Percentiles rank a stretch among this genome's conserved stretches.
Evolutionary conservation across 2,113 vertebrate species (phyloP).

Genomic region (Nibea albiflora): DNA sequence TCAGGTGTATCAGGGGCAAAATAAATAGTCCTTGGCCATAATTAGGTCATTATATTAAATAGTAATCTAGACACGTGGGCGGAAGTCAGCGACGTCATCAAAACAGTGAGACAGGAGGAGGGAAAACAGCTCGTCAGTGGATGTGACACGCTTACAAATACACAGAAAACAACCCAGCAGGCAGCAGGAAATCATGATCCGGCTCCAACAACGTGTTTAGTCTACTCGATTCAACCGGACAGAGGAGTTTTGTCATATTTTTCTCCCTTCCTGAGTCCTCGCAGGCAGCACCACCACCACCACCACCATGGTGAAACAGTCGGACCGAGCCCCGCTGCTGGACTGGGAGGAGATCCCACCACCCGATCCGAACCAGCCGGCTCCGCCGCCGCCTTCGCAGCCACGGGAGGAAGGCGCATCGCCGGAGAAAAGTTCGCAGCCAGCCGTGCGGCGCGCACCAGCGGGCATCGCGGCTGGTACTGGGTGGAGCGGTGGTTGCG

Average conservation of each 20-base stretch:
- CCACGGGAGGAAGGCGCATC: conserved; percentile 58
- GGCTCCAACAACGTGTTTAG: conserved; percentile 32
- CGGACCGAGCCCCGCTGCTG: conserved; percentile 92
- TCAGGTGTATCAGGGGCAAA: background rate
- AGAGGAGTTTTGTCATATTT: conserved; percentile 8
- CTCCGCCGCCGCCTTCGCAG: conserved; percentile 45
- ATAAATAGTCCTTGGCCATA: background rate
- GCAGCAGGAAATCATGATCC: conserved; percentile 63
- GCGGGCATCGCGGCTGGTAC: conserved; percentile 53
- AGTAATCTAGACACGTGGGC: conserved; percentile 80
- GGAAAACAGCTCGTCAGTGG: conserved; percentile 56
- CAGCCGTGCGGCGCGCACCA: conserved; percentile 53
- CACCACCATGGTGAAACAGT: conserved; percentile 90
- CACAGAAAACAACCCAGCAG: conserved; percentile 53
- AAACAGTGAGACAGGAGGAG: conserved; percentile 75
- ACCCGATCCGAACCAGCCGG: conserved; percentile 76
- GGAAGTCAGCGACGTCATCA: conserved; percentile 85
- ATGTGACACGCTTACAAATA: conserved; percentile 81
- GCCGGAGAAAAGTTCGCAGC: conserved; percentile 63
- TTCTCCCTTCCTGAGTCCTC: background rate
- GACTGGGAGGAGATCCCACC: conserved; percentile 93
- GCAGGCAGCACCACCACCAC: conserved; percentile 2
- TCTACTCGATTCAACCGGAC: background rate
- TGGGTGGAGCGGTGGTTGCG: conserved; percentile 58
- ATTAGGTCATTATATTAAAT: conserved; percentile 66